Base-by-base conservation (phyloP, 2,113 vertebrate genomes). In the Syngnathus scovelli region DNA sequence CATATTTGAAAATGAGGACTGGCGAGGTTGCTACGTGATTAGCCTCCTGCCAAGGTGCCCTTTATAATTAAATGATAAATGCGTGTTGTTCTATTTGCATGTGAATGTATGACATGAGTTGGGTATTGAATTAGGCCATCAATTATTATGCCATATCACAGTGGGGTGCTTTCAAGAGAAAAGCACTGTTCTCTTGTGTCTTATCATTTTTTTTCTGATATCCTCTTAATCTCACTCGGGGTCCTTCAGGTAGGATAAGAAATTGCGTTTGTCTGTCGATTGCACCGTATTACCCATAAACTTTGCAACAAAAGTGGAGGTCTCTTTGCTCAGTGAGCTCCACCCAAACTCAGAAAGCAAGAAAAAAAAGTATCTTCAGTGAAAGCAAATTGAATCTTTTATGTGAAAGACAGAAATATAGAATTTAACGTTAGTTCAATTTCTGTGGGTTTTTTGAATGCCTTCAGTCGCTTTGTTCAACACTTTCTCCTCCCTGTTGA, bases 221-320 rank as follows among this genome's bases (percentile, higher is more conserved):
- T 55, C 52, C n/a, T 44, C 36, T 41, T 27, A 10, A 38, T 75
- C 33, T 74, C 71, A 75, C 64, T 55, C 68, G 55, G 52, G 74
- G 56, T 76, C 78, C 71, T 77, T 70, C 70, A 71, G 76, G 60
- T 49, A 49, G 72, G 66, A 69, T 71, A 65, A 79, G 48, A 79
- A 84, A 88, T 89, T 86, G 77, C 27, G 84, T 85, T 87, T 86
- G 85, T 87, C 85, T 78, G 46, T 38, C 74, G 78, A 89, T 88
- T 79, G 72, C 66, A 58, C 58, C 55, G 69, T 88, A 89, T 90
- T 88, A 87, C 66, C 48, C 79, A 72, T 76, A 83, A 83, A 87
- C 87, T 86, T 77, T 67, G 75, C 86, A 81, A 86, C 83, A 74
- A 80, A 67, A 72, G 69, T 85, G 69, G 83, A 75, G 78, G 79